phyloP scores from a whole-genome alignment of 1,140 invertebrate genomes.

The Meloidogyne floridensis region DNA sequence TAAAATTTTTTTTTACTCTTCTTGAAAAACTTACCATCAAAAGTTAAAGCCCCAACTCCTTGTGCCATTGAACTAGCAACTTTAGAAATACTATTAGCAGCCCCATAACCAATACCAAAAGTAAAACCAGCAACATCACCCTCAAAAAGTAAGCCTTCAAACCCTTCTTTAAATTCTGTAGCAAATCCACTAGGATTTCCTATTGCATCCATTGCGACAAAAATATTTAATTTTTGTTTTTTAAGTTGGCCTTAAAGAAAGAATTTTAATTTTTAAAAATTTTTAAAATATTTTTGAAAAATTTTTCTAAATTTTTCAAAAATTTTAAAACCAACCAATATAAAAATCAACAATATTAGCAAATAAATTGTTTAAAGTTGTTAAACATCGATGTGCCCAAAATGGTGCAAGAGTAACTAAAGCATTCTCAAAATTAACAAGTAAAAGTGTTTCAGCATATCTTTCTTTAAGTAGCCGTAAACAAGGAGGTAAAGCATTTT shows the following conservation, averaged over 20 bases:
- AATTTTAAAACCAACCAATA: too few species aligned
- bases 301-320: too few species aligned
- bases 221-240: slow-evolving; percentile 89
- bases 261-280: background rate
- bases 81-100: slow-evolving; percentile 95
- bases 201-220: slow-evolving; percentile 93
- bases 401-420: slow-evolving; percentile 76
- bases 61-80: slow-evolving; percentile 81
- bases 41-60: slow-evolving; percentile 28
- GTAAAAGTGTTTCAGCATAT: slow-evolving; percentile 81
- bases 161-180: slow-evolving; percentile 90
- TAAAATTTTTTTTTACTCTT: too few species aligned
- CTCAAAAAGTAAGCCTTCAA: slow-evolving; percentile 86
- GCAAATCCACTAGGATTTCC: slow-evolving; percentile 94
- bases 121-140: slow-evolving; percentile 83
- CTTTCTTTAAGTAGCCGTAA: slow-evolving; percentile 81
- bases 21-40: slow-evolving; percentile 69
- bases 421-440: slow-evolving; percentile 86
- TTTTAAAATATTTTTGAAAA: too few species aligned
- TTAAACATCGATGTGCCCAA: slow-evolving; percentile 64
- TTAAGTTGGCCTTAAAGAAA: slow-evolving; percentile 77
- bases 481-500: slow-evolving; percentile 77
- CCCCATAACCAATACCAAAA: slow-evolving; percentile 92
- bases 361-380: slow-evolving; percentile 62
- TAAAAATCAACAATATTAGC: slow-evolving; percentile 63